These are phyloP conservation scores for Aphelocoma californica DNA, from an alignment of 2,797 vertebrate genomes.

Conservation along the genomic window DNA sequence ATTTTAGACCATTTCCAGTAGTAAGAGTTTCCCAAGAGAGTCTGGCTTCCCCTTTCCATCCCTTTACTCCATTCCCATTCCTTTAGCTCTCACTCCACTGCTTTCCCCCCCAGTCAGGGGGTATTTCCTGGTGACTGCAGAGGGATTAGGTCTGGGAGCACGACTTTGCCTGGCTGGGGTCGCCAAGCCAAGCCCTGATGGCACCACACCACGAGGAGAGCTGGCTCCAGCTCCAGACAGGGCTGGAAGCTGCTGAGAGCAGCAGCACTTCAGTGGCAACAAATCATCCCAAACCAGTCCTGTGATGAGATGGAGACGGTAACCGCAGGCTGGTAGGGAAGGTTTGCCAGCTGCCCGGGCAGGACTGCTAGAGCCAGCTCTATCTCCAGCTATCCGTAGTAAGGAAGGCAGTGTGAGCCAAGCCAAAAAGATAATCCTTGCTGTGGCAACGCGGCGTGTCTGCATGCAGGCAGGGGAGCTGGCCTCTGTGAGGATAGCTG, in stretches of 20 bases:
- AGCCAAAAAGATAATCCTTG: not conserved
- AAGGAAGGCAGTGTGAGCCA: not conserved
- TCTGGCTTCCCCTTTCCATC: not conserved
- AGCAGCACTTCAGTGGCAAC: not conserved
- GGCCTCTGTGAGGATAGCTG: not conserved
- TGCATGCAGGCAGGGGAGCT: not conserved
- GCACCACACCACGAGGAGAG: fast-evolving
- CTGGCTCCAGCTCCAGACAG: not conserved
- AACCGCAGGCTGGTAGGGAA: not conserved
- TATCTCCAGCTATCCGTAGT: not conserved
- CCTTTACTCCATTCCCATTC: not conserved
- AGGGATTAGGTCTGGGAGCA: not conserved
- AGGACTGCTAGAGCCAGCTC: not conserved
- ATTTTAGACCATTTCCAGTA: not conserved
- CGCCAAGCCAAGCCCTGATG: not conserved
- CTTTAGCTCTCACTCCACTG: not conserved
- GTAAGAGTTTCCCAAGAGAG: not conserved
- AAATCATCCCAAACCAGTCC: not conserved
- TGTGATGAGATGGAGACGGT: not conserved
- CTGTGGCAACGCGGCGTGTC: not conserved
- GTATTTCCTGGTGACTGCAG: not conserved
- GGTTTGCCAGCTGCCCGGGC: not conserved
- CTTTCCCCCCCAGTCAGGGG: not conserved
- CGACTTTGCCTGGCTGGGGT: not conserved
- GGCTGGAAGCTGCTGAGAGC: not conserved